phyloP scores from a whole-genome alignment of 1,140 invertebrate genomes.

The Heterodera carotae region DNA sequence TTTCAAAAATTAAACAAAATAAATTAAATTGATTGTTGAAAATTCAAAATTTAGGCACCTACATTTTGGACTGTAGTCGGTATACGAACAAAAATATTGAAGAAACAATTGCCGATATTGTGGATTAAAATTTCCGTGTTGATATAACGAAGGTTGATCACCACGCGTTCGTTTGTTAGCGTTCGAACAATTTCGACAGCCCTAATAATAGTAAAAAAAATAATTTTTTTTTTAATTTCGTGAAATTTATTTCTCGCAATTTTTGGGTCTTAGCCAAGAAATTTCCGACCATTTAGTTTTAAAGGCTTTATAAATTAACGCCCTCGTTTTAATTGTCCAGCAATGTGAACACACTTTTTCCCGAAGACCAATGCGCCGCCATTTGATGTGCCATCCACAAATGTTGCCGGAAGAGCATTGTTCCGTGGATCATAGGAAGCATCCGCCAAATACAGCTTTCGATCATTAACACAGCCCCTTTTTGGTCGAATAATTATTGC shows the following conservation, averaged over 20 bases:
- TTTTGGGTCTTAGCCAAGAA: too few species aligned
- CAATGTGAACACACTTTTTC: background rate
- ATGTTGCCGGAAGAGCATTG: background rate
- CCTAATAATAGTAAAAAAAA: background rate
- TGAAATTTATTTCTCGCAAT: too few species aligned
- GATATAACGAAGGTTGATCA: background rate
- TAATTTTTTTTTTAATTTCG: too few species aligned
- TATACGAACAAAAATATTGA: background rate
- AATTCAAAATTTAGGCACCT: background rate
- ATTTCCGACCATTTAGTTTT: too few species aligned
- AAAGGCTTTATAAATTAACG: too few species aligned
- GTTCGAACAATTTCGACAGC: background rate
- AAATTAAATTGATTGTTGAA: background rate
- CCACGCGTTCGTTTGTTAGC: background rate
- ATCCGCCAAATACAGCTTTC: background rate
- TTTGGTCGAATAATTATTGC: background rate
- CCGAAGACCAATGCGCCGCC: background rate
- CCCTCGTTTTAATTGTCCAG: too few species aligned
- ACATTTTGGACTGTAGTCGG: background rate
- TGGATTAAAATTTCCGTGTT: background rate
- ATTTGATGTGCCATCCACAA: background rate
- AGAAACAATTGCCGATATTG: background rate
- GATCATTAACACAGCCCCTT: background rate
- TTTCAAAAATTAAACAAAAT: background rate
- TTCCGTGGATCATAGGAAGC: background rate